Evolutionary conservation across 2,888 invertebrate genomes (phyloP).

Genomic region (Caenorhabditis plicata): DNA sequence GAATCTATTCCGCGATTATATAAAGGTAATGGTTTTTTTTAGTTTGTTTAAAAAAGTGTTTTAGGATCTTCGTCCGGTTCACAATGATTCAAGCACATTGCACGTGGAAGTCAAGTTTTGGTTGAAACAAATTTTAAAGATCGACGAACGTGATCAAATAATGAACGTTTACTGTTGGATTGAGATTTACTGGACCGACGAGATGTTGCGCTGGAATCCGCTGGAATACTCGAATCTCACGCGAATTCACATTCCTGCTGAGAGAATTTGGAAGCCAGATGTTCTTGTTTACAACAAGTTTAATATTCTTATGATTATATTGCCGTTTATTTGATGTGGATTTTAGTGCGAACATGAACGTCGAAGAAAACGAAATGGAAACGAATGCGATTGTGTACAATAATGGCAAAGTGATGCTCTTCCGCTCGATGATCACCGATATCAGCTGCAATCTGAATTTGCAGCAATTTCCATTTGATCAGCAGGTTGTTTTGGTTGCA

Average conservation of each 20-base stretch:
- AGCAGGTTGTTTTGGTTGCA: constrained; percentile 20
- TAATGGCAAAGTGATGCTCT: constrained; percentile 50
- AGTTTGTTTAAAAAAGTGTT: no score
- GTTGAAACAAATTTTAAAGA: constrained; percentile 64
- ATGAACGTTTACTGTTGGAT: constrained; percentile 61
- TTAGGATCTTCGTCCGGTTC: constrained; percentile 59
- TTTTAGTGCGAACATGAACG: constrained; percentile 62
- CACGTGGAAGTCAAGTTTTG: constrained; percentile 60
- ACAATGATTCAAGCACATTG: constrained; percentile 46
- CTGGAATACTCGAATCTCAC: constrained; percentile 55
- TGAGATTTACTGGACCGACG: constrained; percentile 59
- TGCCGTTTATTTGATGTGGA: not conserved
- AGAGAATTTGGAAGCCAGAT: constrained; percentile 62
- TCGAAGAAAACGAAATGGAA: constrained; percentile 61
- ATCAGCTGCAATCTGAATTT: constrained; percentile 59
- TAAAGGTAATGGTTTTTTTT: no score
- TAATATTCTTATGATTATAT: constrained; percentile 1
- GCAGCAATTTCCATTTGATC: constrained; percentile 61
- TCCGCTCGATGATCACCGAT: constrained; percentile 59
- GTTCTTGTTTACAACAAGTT: constrained; percentile 62
- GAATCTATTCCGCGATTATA: constrained; percentile 52
- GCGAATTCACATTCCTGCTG: constrained; percentile 57
- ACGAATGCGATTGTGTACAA: constrained; percentile 61
- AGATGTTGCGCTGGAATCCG: constrained; percentile 60
- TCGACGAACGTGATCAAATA: constrained; percentile 60